Evolutionary conservation across 2,888 invertebrate species (phyloP).

Genomic region (Amblyteles armatorius): DNA sequence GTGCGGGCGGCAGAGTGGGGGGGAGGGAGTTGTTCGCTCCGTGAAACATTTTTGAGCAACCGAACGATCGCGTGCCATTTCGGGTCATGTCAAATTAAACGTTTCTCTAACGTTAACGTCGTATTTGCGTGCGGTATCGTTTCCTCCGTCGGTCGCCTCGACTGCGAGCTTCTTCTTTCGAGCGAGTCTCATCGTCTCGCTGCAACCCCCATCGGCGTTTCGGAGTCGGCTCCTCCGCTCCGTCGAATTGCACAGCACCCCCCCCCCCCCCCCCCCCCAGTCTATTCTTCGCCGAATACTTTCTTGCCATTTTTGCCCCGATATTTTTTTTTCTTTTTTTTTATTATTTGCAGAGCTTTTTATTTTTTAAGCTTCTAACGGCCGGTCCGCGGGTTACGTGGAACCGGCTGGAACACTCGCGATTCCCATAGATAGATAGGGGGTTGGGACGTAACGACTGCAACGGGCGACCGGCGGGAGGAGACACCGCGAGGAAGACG

Average conservation of each 20-base stretch:
- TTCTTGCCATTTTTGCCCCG: constrained; percentile 13
- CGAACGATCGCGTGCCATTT: constrained; percentile 80
- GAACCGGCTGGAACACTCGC: constrained; percentile 72
- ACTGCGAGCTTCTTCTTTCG: constrained; percentile 40
- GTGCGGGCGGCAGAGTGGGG: constrained; percentile 4
- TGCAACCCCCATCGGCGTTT: constrained; percentile 17
- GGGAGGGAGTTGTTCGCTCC: constrained; percentile 40
- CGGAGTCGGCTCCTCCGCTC: constrained; percentile 1
- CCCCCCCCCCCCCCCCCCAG: neutral
- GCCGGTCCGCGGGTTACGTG: constrained; percentile 70
- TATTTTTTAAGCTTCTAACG: constrained; percentile 42
- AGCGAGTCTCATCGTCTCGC: constrained; percentile 17
- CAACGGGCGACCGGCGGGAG: neutral
- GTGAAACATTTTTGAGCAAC: constrained; percentile 65
- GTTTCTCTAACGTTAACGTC: constrained; percentile 81
- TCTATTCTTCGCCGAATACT: constrained; percentile 17
- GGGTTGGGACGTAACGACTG: constrained; percentile 9
- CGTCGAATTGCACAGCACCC: neutral
- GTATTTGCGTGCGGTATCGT: constrained; percentile 80
- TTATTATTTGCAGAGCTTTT: neutral
- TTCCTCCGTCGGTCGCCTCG: constrained; percentile 62
- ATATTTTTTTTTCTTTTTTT: constrained; percentile 23
- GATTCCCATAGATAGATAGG: constrained; percentile 53
- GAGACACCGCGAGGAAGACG: constrained; percentile 39
- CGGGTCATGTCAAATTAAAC: constrained; percentile 81